phyloP scores from a whole-genome alignment of 2,888 invertebrate genomes.

The Helobdella robusta region DNA sequence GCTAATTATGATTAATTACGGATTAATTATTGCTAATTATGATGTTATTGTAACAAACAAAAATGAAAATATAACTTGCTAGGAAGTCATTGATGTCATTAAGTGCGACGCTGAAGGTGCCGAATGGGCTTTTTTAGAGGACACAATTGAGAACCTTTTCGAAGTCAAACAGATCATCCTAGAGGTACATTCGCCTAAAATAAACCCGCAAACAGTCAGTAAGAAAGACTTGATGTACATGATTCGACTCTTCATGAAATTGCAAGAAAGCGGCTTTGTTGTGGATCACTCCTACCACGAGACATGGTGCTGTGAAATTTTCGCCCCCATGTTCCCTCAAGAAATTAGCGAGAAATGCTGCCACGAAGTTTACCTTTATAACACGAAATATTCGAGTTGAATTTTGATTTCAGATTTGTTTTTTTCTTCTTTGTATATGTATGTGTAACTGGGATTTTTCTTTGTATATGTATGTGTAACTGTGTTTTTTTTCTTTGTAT shows the following conservation, averaged over 20 bases:
- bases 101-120: slow-evolving; percentile 10
- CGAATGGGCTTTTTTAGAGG: slow-evolving; percentile 11
- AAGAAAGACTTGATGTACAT: slow-evolving; percentile 10
- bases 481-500: too few species aligned
- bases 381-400: slow-evolving; percentile 3
- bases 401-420: too few species aligned
- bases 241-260: not conserved
- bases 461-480: too few species aligned
- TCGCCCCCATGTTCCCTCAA: not conserved
- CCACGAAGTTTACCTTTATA: slow-evolving; percentile 17
- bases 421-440: too few species aligned
- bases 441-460: too few species aligned
- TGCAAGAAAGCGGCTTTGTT: not conserved
- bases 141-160: not conserved
- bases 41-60: not conserved
- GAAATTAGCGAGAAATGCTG: slow-evolving; percentile 13
- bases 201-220: not conserved
- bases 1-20: not conserved
- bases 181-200: not conserved
- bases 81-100: slow-evolving; percentile 7
- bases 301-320: not conserved
- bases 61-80: not conserved
- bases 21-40: not conserved
- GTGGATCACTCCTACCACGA: slow-evolving; percentile 1
- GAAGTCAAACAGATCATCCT: slow-evolving; percentile 16